phyloP scores from a whole-genome alignment of 1,140 invertebrate species.

The Sitophilus oryzae region DNA sequence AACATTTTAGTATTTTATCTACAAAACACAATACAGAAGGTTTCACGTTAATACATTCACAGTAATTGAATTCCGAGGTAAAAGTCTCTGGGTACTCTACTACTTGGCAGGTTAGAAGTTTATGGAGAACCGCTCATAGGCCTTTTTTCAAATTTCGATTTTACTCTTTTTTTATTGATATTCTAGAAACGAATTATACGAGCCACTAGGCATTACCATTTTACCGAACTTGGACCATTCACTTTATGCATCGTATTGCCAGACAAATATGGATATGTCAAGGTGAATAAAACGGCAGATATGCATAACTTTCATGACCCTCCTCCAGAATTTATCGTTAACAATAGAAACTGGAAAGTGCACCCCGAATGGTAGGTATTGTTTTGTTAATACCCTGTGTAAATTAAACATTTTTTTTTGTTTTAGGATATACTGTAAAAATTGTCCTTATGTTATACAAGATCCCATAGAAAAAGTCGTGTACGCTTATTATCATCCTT shows the following conservation, averaged over 20 bases:
- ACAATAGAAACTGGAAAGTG: conserved; percentile 72
- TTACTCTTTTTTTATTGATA: too few species aligned
- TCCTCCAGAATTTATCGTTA: conserved; percentile 39
- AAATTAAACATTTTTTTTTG: not conserved
- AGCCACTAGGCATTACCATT: conserved; percentile 74
- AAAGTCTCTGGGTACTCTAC: too few species aligned
- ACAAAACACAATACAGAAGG: too few species aligned
- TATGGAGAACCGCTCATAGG: too few species aligned
- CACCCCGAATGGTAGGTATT: conserved; percentile 72
- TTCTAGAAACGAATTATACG: conserved; percentile 76
- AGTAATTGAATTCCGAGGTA: too few species aligned
- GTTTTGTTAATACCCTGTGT: not conserved
- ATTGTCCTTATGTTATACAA: conserved; percentile 18
- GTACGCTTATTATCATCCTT: conserved; percentile 18
- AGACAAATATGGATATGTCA: conserved; percentile 60
- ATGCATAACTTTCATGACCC: conserved; percentile 44
- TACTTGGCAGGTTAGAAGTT: too few species aligned
- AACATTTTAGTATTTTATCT: too few species aligned
- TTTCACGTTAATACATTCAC: too few species aligned
- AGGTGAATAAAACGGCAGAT: conserved; percentile 40
- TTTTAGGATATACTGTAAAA: conserved; percentile 35
- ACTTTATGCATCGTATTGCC: conserved; percentile 80
- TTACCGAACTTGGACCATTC: conserved; percentile 74
- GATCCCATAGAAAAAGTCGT: conserved; percentile 12
- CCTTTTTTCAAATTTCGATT: too few species aligned